phyloP scores from a whole-genome alignment of 2,113 vertebrate genomes.

The Etheostoma cragini region DNA sequence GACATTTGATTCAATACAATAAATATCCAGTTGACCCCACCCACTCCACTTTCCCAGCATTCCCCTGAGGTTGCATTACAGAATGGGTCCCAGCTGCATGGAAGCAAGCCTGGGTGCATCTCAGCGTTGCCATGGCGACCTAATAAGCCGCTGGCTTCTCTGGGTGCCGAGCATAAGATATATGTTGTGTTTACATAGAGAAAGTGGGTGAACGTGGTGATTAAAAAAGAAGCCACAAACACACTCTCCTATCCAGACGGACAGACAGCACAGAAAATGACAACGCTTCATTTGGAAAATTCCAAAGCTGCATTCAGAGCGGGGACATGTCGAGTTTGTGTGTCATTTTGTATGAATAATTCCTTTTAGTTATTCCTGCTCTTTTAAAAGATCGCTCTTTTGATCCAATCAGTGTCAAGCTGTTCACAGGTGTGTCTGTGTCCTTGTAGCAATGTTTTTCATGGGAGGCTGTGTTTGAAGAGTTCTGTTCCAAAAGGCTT shows the following conservation, averaged over 20 bases:
- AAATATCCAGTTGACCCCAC: constrained; percentile 48
- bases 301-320: constrained; percentile 56
- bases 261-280: constrained; percentile 49
- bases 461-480: constrained; percentile 51
- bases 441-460: constrained; percentile 51
- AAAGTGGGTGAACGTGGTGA: constrained; percentile 39
- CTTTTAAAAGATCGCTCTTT: constrained; percentile 73
- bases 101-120: constrained; percentile 69
- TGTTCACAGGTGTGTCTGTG: constrained; percentile 57
- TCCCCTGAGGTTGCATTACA: constrained; percentile 50
- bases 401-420: constrained; percentile 71
- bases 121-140: constrained; percentile 67
- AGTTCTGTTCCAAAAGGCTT: constrained; percentile 49
- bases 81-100: constrained; percentile 68
- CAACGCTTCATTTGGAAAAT: constrained; percentile 70
- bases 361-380: constrained; percentile 78
- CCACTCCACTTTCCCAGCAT: constrained; percentile 53
- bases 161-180: constrained; percentile 44
- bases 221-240: constrained; percentile 24
- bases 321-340: constrained; percentile 42
- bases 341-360: constrained; percentile 79
- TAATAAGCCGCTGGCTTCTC: constrained; percentile 57
- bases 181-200: constrained; percentile 62
- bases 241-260: background rate
- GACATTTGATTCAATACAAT: constrained; percentile 43